These are phyloP conservation scores for Mythimna impura DNA, from an alignment of 2,888 invertebrate genomes.

Conservation along the genomic window DNA sequence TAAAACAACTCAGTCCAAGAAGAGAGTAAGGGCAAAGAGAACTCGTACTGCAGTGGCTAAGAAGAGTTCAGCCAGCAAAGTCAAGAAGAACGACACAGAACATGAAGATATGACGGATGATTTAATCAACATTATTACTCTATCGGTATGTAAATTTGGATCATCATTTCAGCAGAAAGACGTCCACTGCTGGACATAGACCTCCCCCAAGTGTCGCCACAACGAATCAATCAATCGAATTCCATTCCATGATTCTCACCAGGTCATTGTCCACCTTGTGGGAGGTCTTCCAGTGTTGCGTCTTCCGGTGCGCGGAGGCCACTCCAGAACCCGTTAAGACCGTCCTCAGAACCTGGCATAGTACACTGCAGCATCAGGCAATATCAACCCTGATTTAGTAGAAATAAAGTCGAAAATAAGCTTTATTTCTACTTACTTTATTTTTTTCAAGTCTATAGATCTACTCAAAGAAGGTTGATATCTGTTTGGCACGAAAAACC, in stretches of 20 bases:
- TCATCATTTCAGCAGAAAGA: too few species aligned
- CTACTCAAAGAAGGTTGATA: neutral
- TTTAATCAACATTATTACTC: slow-evolving; percentile 73
- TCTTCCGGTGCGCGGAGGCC: too few species aligned
- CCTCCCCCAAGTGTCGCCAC: too few species aligned
- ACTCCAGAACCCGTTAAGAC: too few species aligned
- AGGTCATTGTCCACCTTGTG: too few species aligned
- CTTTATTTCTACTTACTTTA: too few species aligned
- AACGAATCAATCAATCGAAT: too few species aligned
- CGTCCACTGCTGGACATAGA: too few species aligned
- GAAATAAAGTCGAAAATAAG: neutral
- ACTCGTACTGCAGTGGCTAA: slow-evolving; percentile 13
- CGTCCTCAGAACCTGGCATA: too few species aligned
- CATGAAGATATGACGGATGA: slow-evolving; percentile 72
- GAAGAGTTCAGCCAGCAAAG: slow-evolving; percentile 12
- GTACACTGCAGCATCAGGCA: neutral
- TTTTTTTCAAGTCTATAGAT: neutral
- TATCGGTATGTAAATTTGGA: slow-evolving; percentile 70
- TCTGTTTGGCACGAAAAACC: neutral
- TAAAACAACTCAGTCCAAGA: slow-evolving; percentile 53
- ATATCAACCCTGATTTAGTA: neutral
- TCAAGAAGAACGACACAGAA: slow-evolving; percentile 6
- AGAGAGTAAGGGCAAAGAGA: slow-evolving; percentile 72
- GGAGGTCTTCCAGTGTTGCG: too few species aligned
- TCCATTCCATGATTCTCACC: too few species aligned